phyloP scores from a whole-genome alignment of 2,797 vertebrate species.

The Geotrypetes seraphini region DNA sequence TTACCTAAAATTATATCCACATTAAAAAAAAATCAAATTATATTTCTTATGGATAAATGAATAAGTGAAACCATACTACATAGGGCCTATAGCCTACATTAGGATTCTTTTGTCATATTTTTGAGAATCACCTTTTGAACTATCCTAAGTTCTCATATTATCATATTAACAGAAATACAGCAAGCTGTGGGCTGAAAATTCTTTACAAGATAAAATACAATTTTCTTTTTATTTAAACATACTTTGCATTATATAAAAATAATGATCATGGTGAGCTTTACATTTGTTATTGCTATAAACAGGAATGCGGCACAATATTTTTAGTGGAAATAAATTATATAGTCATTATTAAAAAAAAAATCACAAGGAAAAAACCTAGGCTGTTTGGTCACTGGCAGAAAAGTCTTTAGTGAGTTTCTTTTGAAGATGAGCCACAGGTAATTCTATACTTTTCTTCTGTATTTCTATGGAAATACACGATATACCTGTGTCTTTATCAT shows the following conservation, averaged over 20 bases:
- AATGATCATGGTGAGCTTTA: slow-evolving; percentile 92
- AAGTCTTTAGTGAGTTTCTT: slow-evolving; percentile 50
- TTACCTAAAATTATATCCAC: too few relatives aligned
- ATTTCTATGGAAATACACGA: slow-evolving; percentile 25
- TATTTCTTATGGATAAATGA: too few relatives aligned
- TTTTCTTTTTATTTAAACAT: slow-evolving; percentile 85
- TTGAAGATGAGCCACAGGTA: slow-evolving; percentile 31
- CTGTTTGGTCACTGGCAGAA: slow-evolving; percentile 56
- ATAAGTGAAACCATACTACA: too few relatives aligned
- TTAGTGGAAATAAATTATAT: slow-evolving; percentile 98
- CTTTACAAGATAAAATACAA: slow-evolving; percentile 60
- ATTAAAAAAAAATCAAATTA: too few relatives aligned
- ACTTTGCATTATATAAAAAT: slow-evolving; percentile 94
- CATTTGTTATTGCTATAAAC: slow-evolving; percentile 79
- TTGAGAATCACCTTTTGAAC: too few relatives aligned
- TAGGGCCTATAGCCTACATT: too few relatives aligned
- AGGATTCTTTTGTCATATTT: too few relatives aligned
- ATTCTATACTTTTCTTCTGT: slow-evolving; percentile 26
- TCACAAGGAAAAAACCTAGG: slow-evolving; percentile 57
- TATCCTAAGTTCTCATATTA: too few relatives aligned
- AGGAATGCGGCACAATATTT: slow-evolving; percentile 76
- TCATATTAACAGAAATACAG: too few relatives aligned
- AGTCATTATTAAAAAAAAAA: slow-evolving; percentile 78
- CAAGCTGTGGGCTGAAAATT: slow-evolving; percentile 24
- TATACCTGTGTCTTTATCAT: slow-evolving; percentile 20